Evolutionary conservation across 1,140 invertebrate species (phyloP), one percentile per base, ranked within the genome.

Genomic region (Tetramorium parvispinum): DNA sequence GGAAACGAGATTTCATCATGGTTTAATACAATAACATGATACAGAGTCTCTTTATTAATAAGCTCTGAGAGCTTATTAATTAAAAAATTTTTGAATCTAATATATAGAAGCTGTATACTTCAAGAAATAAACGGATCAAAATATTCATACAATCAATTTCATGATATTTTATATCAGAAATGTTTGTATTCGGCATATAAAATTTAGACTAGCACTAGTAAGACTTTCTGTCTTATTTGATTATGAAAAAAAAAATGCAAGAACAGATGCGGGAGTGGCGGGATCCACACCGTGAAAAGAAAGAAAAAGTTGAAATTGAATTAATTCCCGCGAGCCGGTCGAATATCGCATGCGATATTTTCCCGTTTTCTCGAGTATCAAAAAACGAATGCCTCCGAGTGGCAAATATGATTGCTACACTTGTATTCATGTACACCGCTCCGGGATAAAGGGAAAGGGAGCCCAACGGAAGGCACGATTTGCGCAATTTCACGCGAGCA

Each of bases 221-320:
- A 51, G 2, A 27, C 37, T 57, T 55, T 55, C 32, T 18, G 11
- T 16, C 3, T 37, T 75, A 4, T 24, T 57, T 3, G 11, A 40
- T 57, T 11, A 24, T 21, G 3, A 8, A 75, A 55, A 37, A n/a
- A 70, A 71, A n/a, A 3, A 8, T 40, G 5, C 40, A 21, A 55
- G 24, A 51, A 49, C 11, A 53, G 27, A 55, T 37, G 10, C 18
- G n/a, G 6, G 10, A 55, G 1, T 13, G 11, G 27, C 27, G 18
- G 18, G 3, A 40, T 40, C 10, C 51, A 13, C 6, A 24, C 51
- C 11, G 18, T 11, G 53, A 37, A 32, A n/a, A 76, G 8, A 40
- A 76, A 76, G 53, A 76, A 59, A 59, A 43, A 13, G 53, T 76
- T 43, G n/a, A 40, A 40, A 18, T 27, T 24, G 11, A 40, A 68